Base-by-base conservation (phyloP, 2,113 vertebrate genomes). In the Glaucomys volans region DNA sequence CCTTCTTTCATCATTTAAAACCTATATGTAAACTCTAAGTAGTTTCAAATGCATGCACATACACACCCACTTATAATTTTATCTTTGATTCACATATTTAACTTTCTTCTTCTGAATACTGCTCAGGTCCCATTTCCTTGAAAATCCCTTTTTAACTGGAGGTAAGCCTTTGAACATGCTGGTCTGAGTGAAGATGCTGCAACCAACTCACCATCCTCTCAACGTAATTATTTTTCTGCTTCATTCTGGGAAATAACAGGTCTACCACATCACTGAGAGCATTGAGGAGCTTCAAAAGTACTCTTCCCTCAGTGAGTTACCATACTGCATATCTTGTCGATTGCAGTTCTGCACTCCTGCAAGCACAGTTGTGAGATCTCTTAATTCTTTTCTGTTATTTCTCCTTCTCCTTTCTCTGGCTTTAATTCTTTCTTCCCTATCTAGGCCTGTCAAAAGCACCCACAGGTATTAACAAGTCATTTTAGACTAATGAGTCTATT, bases 1-100 rank as follows among this genome's bases (percentile, higher is more conserved):
- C 3, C 75, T 87, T 95, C 28, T 42, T 64, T 92, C 28, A 72
- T 83, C 44, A 81, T 80, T 92, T 54, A 87, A 79, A 87, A 32
- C 3, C 20, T 67, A 3, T 6, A 2, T 17, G 2, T 35, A 87
- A 91, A 84, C 28, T 47, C 5, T 6, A 0, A 18, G 7, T 64
- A 71, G 81, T 66, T 35, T 8, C 44, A 84, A 0, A 12, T 14
- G 59, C 59, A 62, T 8, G 26, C 59, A 10, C 59, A 62, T 26
- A 62, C 59, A 26, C 24, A 94, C 1, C 35, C 0, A 28, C 1
- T 72, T 10, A 44, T 37, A 47, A 72, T 37, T 80, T 93, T 79
- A 71, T 32, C 66, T 96, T 75, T 28, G 71, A 8, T 42, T 95
- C 22, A n/a, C 9, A 64, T 81, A 64, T 69, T 79, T 84, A 76